phyloP scores from a whole-genome alignment of 2,888 invertebrate genomes.

The Catocala fraxini region DNA sequence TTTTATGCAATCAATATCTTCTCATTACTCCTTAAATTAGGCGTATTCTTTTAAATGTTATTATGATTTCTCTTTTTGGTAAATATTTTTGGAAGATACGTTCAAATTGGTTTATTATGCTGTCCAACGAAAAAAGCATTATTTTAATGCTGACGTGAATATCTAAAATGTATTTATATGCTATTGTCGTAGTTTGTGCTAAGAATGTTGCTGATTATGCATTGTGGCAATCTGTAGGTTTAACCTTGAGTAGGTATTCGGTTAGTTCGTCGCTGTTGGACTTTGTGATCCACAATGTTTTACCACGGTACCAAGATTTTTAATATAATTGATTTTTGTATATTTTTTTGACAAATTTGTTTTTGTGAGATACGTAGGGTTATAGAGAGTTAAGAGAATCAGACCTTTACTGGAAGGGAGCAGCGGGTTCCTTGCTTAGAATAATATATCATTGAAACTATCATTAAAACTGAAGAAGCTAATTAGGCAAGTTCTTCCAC shows the following conservation, averaged over 20 bases:
- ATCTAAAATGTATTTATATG: slow-evolving; percentile 8
- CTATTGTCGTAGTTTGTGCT: slow-evolving; percentile 12
- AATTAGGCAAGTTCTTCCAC: too few species aligned
- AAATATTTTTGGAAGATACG: not conserved
- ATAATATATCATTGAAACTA: too few species aligned
- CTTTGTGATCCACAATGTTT: not conserved
- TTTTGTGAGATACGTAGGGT: too few species aligned
- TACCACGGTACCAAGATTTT: too few species aligned
- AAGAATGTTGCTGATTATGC: slow-evolving; percentile 21
- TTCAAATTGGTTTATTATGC: not conserved
- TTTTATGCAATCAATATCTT: slow-evolving; percentile 72
- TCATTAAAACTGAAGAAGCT: too few species aligned
- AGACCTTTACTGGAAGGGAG: too few species aligned
- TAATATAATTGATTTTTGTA: too few species aligned
- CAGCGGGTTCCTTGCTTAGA: too few species aligned
- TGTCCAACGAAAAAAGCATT: not conserved
- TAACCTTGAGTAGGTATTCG: slow-evolving; percentile 18
- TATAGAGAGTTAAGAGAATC: too few species aligned
- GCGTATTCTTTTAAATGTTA: slow-evolving; percentile 63
- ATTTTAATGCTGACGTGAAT: slow-evolving; percentile 2
- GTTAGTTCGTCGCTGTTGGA: slow-evolving; percentile 6
- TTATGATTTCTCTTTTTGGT: slow-evolving; percentile 46
- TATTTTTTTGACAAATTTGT: too few species aligned
- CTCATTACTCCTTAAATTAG: slow-evolving; percentile 66
- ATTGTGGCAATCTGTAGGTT: slow-evolving; percentile 26